phyloP scores from a whole-genome alignment of 2,888 invertebrate species.

The Catocala sponsa region DNA sequence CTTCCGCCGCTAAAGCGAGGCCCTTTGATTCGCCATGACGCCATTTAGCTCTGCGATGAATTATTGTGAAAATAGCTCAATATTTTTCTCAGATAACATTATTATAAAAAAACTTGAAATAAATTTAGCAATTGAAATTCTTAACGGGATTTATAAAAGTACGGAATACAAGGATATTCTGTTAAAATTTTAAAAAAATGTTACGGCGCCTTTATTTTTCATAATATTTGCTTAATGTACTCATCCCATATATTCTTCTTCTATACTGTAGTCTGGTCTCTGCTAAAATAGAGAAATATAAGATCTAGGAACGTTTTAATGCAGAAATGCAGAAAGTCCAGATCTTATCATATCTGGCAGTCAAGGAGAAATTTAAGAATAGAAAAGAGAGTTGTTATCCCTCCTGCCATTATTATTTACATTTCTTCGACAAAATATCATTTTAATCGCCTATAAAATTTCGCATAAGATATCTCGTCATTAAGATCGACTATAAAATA shows the following conservation, averaged over 20 bases:
- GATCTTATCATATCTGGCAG: not conserved
- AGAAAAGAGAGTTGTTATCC: not conserved
- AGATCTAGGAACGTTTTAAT: too few species aligned
- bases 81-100: slow-evolving; percentile 32
- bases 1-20: slow-evolving; percentile 74
- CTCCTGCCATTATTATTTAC: not conserved
- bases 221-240: too few species aligned
- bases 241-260: too few species aligned
- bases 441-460: not conserved
- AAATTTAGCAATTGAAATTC: slow-evolving; percentile 55
- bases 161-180: slow-evolving; percentile 2
- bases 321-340: not conserved
- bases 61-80: slow-evolving; percentile 56
- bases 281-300: too few species aligned
- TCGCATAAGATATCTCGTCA: not conserved
- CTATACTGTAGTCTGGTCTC: too few species aligned
- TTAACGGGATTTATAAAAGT: slow-evolving; percentile 14
- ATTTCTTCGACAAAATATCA: not conserved
- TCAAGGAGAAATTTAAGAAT: not conserved
- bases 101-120: slow-evolving; percentile 42
- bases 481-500: not conserved
- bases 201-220: not conserved
- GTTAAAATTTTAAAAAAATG: too few species aligned
- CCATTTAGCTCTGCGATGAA: slow-evolving; percentile 59
- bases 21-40: slow-evolving; percentile 81